Conservation (phyloP, 2,113 vertebrate genomes). For the Tychaedon coryphoeus region DNA sequence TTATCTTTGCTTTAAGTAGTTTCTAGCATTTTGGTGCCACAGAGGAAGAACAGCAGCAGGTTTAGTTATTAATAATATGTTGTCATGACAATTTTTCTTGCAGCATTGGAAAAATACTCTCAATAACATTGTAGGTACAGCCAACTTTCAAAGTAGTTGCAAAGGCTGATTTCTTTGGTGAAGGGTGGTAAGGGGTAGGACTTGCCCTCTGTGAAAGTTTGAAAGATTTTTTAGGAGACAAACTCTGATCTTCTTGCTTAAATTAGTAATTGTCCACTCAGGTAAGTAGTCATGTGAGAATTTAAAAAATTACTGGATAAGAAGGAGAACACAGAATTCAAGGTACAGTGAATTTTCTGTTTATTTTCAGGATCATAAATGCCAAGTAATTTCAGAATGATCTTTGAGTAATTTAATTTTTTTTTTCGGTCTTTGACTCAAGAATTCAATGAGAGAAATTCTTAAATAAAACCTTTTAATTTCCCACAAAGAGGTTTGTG, state of each 20-base stretch:
- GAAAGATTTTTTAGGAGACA: not conserved
- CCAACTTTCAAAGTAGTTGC: not conserved
- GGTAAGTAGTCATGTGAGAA: not conserved
- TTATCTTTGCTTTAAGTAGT: constrained; percentile 40
- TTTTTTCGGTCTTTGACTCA: not conserved
- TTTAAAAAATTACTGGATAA: not conserved
- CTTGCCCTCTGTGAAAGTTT: not conserved
- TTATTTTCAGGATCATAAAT: not conserved
- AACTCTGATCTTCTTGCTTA: not conserved
- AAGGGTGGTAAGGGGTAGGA: not conserved
- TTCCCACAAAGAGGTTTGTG: not conserved
- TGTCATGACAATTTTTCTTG: constrained; percentile 65
- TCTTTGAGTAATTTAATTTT: not conserved
- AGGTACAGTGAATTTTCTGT: not conserved
- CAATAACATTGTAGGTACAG: constrained; percentile 6
- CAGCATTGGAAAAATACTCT: constrained; percentile 20
- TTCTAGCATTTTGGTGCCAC: constrained; percentile 33
- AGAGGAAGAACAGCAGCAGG: constrained; percentile 48
- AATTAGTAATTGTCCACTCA: not conserved
- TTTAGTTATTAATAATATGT: constrained; percentile 66
- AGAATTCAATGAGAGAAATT: not conserved
- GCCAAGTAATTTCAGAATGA: not conserved
- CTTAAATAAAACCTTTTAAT: not conserved
- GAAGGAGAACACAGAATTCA: not conserved
- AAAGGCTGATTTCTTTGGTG: not conserved